Percentiles rank a stretch among this genome's conserved stretches.
Evolutionary conservation across 2,888 invertebrate species (phyloP).

Genomic region (Agrotis exclamationis): DNA sequence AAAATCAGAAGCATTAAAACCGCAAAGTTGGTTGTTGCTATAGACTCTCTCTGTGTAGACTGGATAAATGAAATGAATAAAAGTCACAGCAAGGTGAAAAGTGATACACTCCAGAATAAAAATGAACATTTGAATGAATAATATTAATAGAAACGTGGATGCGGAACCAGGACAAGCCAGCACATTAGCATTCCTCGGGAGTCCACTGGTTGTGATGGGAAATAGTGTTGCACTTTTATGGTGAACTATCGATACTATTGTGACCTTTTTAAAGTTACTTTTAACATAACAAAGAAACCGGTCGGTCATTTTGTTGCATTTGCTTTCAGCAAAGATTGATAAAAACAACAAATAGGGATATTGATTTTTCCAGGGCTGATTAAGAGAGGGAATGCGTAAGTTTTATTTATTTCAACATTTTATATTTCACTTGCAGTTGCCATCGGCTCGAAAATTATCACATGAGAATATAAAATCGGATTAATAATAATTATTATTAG

Average conservation of each 20-base stretch:
- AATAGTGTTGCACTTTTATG: conserved; percentile 37
- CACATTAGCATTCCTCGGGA: conserved; percentile 70
- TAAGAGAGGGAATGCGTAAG: too few species aligned
- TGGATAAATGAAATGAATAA: conserved; percentile 28
- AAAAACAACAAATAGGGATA: background rate
- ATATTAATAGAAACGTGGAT: conserved; percentile 46
- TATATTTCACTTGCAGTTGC: too few species aligned
- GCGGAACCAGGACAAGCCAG: conserved; percentile 27
- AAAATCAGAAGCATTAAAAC: background rate
- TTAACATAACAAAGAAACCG: fast-evolving
- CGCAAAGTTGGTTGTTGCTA: background rate
- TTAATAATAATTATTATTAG: too few species aligned
- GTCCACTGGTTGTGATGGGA: conserved; percentile 51
- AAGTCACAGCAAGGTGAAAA: conserved; percentile 1
- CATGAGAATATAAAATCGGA: too few species aligned
- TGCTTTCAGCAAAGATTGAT: background rate
- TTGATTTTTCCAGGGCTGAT: background rate
- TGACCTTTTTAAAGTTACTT: background rate
- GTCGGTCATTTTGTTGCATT: background rate
- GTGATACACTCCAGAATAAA: conserved; percentile 19
- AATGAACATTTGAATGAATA: conserved; percentile 39
- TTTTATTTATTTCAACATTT: too few species aligned
- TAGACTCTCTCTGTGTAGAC: background rate
- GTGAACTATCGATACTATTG: conserved; percentile 26
- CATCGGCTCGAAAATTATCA: too few species aligned